Base-by-base conservation (phyloP, 2,113 vertebrate genomes). In the Myotis brandtii region DNA sequence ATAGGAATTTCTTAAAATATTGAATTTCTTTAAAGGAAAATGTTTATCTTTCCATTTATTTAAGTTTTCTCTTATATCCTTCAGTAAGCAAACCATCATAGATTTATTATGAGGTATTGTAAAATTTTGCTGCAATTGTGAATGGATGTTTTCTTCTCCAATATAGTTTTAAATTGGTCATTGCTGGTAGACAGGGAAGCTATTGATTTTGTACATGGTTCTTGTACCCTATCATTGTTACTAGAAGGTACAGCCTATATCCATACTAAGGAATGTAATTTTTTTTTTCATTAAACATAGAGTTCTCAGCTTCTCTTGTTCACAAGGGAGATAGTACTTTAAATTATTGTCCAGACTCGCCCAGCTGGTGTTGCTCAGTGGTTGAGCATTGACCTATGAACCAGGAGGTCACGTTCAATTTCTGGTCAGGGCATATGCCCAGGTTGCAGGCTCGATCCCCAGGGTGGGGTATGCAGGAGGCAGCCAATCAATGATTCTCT, bases 11-110 rank as follows among this genome's bases (percentile, higher is more conserved):
- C 25, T 75, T 75, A 46, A 46, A 46, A 75, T 46, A 75, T 2
- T 77, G 75, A 50, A 50, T 77, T 76, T 76, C 30, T 89, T 67
- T 67, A 87, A 94, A 40, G 43, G 52, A 70, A 62, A 95, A 83
- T 6, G 27, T 32, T 1, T 37, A 12, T 64, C 30, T 89, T 89
- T 66, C 25, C 9, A 62, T 54, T 73, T 72, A n/a, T 72, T 34
- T 89, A 84, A 30, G 17, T 72, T 72, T 23, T 66, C 10, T 73
- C 14, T 59, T 72, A 30, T 80, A 23, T 76, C 59, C 37, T 88
- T 64, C 66, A 80, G 5, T 48, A 46, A 56, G 7, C 34, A 70
- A 89, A 48, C 9, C n/a, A 25, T 48, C n/a, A 16, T 25, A 80
- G 13, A 3, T 64, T 72, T 85, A 66, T 84, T 72, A 18, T 80